These are phyloP conservation scores for Porites cylindrica DNA, from an alignment of 92 coral and sea anemone genomes.

Conservation along the genomic window DNA sequence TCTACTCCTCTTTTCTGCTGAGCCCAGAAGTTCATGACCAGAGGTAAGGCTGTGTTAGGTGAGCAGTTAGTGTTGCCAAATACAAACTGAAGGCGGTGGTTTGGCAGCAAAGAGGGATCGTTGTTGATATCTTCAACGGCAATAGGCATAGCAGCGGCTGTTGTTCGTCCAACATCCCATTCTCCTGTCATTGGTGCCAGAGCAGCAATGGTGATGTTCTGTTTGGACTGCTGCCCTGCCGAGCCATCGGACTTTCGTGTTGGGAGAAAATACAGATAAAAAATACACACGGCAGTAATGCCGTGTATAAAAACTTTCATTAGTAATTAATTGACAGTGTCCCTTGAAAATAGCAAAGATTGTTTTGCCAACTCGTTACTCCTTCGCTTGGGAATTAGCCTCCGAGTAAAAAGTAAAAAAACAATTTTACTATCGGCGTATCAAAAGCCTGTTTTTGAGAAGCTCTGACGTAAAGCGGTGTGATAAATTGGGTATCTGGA, in stretches of 20 bases:
- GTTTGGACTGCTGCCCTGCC: slow-evolving; percentile 38
- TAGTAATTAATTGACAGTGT: background rate
- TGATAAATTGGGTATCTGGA: background rate
- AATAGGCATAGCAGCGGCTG: slow-evolving; percentile 90
- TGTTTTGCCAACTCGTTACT: background rate
- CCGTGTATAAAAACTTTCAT: slow-evolving; percentile 41
- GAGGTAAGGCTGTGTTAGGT: slow-evolving; percentile 77
- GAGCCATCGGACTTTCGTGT: slow-evolving; percentile 1
- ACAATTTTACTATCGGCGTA: background rate
- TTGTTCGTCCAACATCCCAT: slow-evolving; percentile 91
- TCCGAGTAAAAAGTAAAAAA: slow-evolving; percentile 1
- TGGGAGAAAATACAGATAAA: slow-evolving; percentile 31
- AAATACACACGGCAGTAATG: slow-evolving; percentile 23
- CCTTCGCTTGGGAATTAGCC: background rate
- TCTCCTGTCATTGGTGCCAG: slow-evolving; percentile 91
- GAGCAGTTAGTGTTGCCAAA: slow-evolving; percentile 90
- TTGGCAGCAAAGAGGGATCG: slow-evolving; percentile 68
- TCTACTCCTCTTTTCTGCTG: slow-evolving; percentile 81
- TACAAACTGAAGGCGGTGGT: slow-evolving; percentile 83
- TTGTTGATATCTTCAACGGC: slow-evolving; percentile 90
- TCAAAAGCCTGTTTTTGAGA: background rate
- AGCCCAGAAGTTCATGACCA: slow-evolving; percentile 89
- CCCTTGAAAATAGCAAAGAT: background rate
- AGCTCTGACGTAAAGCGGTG: slow-evolving; percentile 11
- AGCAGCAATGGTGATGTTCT: slow-evolving; percentile 78